A percentile compares a stretch with the other conserved stretches of the same genome.
phyloP scores from a whole-genome alignment of 1,140 invertebrate species.

The Acyrthosiphon pisum region DNA sequence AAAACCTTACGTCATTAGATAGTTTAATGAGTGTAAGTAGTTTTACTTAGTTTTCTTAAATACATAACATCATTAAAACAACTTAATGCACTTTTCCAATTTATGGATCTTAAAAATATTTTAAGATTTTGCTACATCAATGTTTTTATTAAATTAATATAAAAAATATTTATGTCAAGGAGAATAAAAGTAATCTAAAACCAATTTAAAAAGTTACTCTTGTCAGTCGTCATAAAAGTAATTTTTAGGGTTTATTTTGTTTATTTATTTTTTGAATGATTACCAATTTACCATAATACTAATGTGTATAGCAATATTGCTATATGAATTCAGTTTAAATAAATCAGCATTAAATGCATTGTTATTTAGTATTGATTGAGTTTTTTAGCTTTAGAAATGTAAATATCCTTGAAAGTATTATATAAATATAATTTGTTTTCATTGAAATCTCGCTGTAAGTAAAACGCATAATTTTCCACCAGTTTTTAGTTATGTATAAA shows the following conservation, averaged over 20 bases:
- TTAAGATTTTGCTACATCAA: not conserved
- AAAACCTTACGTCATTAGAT: conserved; percentile 71
- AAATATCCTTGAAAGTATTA: not conserved
- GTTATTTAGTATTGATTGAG: not conserved
- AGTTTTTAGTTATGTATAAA: not conserved
- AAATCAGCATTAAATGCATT: not conserved
- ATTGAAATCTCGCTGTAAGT: not conserved
- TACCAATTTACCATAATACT: not conserved
- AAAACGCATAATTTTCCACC: not conserved
- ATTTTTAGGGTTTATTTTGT: not conserved
- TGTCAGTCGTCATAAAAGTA: not conserved
- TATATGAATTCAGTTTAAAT: not conserved
- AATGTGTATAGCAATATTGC: not conserved
- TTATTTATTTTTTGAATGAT: not conserved
- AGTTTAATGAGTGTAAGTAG: conserved; percentile 82
- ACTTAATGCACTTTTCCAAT: not conserved
- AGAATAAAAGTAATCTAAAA: not conserved
- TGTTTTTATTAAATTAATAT: not conserved
- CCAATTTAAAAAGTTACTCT: not conserved
- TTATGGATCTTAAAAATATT: not conserved
- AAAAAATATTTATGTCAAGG: not conserved
- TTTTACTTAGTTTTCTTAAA: not conserved
- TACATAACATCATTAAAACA: not conserved
- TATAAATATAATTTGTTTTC: not conserved
- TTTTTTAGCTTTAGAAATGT: not conserved